A percentile compares a stretch with the other conserved stretches of the same genome.
These are phyloP conservation scores for Diarsia mendica DNA, from an alignment of 2,888 invertebrate species.

Conservation along the genomic window DNA sequence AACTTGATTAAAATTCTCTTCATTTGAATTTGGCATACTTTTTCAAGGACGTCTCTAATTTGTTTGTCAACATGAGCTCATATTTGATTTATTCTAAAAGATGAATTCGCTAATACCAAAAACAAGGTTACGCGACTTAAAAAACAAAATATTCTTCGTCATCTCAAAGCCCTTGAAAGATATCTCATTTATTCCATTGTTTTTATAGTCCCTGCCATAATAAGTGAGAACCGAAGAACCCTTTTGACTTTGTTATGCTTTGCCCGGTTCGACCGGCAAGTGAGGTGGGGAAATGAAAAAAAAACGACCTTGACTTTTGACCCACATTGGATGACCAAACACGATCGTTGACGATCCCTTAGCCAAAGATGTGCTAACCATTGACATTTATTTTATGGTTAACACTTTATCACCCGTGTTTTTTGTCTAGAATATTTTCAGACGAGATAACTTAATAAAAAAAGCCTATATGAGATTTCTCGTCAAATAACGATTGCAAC, in stretches of 20 bases:
- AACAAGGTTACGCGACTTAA: neutral
- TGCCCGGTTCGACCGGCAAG: neutral
- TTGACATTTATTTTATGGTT: neutral
- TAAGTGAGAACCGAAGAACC: conserved; percentile 35
- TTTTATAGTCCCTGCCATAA: conserved; percentile 32
- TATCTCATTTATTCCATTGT: conserved; percentile 36
- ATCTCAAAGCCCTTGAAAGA: conserved; percentile 21
- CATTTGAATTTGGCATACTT: conserved; percentile 22
- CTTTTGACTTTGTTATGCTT: conserved; percentile 50
- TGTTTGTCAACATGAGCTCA: neutral
- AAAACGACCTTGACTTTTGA: conserved; percentile 53
- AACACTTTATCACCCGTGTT: too few species aligned
- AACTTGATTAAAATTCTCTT: neutral
- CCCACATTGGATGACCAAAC: conserved; percentile 39
- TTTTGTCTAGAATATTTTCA: neutral
- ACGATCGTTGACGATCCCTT: conserved; percentile 16
- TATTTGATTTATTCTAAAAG: neutral
- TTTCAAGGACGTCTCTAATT: conserved; percentile 18
- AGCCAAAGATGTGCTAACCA: conserved; percentile 25
- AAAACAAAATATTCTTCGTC: neutral
- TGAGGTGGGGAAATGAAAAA: conserved; percentile 44
- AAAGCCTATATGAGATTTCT: too few species aligned
- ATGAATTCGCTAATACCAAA: neutral
- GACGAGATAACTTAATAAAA: too few species aligned
- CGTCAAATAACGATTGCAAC: too few species aligned